Conservation (phyloP, 2,888 invertebrate species). For the Chalcosyrphus nemorum region DNA sequence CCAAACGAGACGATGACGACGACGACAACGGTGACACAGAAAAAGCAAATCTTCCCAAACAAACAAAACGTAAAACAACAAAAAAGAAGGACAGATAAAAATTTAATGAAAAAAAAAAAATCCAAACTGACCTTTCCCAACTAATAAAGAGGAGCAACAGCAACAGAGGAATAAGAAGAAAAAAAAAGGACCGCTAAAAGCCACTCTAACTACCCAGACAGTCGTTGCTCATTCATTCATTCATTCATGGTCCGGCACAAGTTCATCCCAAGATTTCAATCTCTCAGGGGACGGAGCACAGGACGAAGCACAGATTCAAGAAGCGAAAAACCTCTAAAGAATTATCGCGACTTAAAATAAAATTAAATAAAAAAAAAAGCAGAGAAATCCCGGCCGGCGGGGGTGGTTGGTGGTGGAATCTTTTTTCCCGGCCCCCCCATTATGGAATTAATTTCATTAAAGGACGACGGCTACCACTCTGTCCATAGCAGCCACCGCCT, state of each 20-base stretch:
- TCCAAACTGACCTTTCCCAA: conserved; percentile 67
- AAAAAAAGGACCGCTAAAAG: conserved; percentile 17
- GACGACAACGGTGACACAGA: conserved; percentile 63
- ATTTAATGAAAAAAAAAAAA: too few relatives aligned
- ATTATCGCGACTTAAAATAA: conserved; percentile 71
- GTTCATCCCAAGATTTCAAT: conserved; percentile 56
- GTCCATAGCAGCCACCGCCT: not conserved
- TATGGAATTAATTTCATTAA: conserved; percentile 71
- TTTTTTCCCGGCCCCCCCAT: conserved; percentile 41
- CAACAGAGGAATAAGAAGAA: conserved; percentile 29
- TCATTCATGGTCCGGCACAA: conserved; percentile 59
- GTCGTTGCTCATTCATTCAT: conserved; percentile 41
- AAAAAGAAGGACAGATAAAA: conserved; percentile 12
- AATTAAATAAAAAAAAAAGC: conserved; percentile 52
- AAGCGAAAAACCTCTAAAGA: conserved; percentile 54
- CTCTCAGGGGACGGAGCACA: conserved; percentile 5
- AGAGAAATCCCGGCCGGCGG: not conserved
- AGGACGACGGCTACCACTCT: conserved; percentile 17
- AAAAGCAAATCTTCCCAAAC: conserved; percentile 46
- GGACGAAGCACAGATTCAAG: conserved; percentile 28
- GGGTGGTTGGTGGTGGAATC: not conserved
- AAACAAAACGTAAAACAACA: conserved; percentile 21
- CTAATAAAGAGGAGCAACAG: conserved; percentile 61
- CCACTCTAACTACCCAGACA: conserved; percentile 53
- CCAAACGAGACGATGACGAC: too few relatives aligned